Evolutionary conservation across 2,797 vertebrate species (phyloP), one percentile per base, ranked within the genome.

Genomic region (Halcyon chelicuti): DNA sequence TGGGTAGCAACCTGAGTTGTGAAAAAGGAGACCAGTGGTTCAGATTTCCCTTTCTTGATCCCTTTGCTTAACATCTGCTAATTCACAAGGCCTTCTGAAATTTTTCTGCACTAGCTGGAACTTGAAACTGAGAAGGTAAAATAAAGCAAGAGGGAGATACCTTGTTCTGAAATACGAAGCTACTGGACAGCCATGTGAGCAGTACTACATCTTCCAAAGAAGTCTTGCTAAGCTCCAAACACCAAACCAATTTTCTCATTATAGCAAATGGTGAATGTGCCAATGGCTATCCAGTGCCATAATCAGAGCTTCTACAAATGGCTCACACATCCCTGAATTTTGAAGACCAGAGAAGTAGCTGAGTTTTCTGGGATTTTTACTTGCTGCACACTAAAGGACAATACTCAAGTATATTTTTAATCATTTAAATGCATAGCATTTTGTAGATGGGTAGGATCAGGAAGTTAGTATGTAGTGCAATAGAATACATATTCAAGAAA

Each of bases 181-280:
- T 60, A 37, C 29, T 0, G 1, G 25, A 31, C 68, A 0, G 0
- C 46, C 29, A 35, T 73, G 5, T 33, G 63, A 89, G 31, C 54
- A 72, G n/a, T 75, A 33, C 22, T 22, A 57, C 42, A 49, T 33
- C 35, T 77, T 70, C 72, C 42, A 88, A 80, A 91, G 39, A 19
- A 39, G 61, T 49, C 49, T 67, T 77, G 33, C 51, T 68, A 86
- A 61, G 10, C 54, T 83, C 31, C 65, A 74, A 52, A 71, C 28
- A 61, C 40, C 47, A 66, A 74, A 65, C 31, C n/a, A 60, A 79
- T 75, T 58, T 40, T 44, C 28, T 71, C 26, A 20, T 54, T 62
- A 14, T 2, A 40, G 55, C 39, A 40, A 80, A 80, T 67, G 51
- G 49, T 21, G 12, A 76, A 54, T 29, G 9, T 73, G 60, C 39